Percentiles rank a stretch among this genome's conserved stretches.
Evolutionary conservation across 2,888 invertebrate species (phyloP).

Genomic region (Mongoloraphidia duomilia): DNA sequence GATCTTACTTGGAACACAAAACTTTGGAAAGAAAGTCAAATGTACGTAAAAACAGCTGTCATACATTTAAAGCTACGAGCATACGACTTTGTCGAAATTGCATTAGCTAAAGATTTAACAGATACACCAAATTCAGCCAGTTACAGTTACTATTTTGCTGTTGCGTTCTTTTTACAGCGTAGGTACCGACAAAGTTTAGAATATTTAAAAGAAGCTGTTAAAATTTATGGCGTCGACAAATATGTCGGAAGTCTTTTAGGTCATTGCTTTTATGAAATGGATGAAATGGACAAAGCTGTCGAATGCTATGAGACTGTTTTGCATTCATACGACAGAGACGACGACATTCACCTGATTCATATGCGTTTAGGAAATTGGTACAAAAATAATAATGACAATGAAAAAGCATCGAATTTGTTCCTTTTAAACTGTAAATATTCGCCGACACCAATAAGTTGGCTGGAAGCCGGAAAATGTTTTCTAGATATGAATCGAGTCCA

Average conservation of each 20-base stretch:
- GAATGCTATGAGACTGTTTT: conserved; percentile 22
- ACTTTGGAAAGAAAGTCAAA: conserved; percentile 18
- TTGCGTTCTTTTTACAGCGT: conserved; percentile 22
- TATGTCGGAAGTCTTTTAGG: conserved; percentile 22
- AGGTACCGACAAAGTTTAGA: conserved; percentile 23
- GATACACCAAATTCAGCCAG: conserved; percentile 1
- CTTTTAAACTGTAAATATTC: conserved; percentile 22
- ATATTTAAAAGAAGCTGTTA: conserved; percentile 23
- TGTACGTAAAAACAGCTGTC: conserved; percentile 22
- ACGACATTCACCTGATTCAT: conserved; percentile 24
- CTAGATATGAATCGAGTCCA: conserved; percentile 23
- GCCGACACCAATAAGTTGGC: conserved; percentile 27
- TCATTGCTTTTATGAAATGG: conserved; percentile 21
- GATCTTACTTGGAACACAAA: conserved; percentile 23
- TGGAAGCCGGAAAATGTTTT: conserved; percentile 19
- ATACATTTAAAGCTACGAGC: conserved; percentile 24
- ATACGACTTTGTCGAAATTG: conserved; percentile 23
- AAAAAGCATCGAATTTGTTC: conserved; percentile 20
- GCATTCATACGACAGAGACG: conserved; percentile 22
- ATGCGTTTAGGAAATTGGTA: conserved; percentile 16
- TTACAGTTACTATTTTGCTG: conserved; percentile 24
- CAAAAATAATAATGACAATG: not conserved
- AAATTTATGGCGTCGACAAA: conserved; percentile 23
- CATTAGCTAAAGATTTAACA: conserved; percentile 21
- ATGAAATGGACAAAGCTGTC: conserved; percentile 18